A percentile compares a stretch with the other conserved stretches of the same genome.
phyloP scores from a whole-genome alignment of 1,140 invertebrate genomes.

The Zaprionus ghesquierei region DNA sequence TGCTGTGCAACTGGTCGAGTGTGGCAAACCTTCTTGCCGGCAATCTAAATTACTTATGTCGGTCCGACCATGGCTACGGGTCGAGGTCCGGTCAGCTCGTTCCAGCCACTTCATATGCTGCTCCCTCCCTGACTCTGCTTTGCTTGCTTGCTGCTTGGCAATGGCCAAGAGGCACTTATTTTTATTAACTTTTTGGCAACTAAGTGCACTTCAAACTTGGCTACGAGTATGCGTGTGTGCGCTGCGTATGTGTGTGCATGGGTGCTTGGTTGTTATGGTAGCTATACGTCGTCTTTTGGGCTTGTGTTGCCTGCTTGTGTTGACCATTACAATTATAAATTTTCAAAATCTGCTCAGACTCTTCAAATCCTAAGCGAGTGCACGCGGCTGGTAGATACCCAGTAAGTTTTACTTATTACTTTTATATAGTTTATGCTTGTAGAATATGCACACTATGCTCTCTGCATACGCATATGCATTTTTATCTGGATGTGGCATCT shows the following conservation, averaged over 20 bases:
- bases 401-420: too few relatives aligned
- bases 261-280: slow-evolving; percentile 44
- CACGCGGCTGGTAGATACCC: too few relatives aligned
- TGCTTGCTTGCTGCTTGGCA: slow-evolving; percentile 33
- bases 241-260: slow-evolving; percentile 9
- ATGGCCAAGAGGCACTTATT: slow-evolving; percentile 73
- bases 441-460: too few relatives aligned
- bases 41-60: slow-evolving; percentile 69
- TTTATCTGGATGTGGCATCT: background rate
- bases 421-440: too few relatives aligned
- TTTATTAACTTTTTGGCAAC: slow-evolving; percentile 76
- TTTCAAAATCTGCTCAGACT: slow-evolving; percentile 13
- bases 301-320: slow-evolving; percentile 8
- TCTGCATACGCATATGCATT: too few relatives aligned
- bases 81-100: background rate
- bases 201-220: slow-evolving; percentile 69
- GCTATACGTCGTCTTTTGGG: slow-evolving; percentile 8
- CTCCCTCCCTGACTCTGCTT: slow-evolving; percentile 1
- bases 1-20: slow-evolving; percentile 33
- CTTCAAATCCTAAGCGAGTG: background rate
- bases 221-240: slow-evolving; percentile 28
- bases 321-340: slow-evolving; percentile 39
- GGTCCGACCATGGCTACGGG: background rate
- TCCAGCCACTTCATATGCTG: slow-evolving; percentile 43
- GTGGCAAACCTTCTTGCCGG: slow-evolving; percentile 16